Evolutionary conservation across 2,888 invertebrate genomes (phyloP), one percentile per base, ranked within the genome.

Genomic region (Incurvaria masculella): DNA sequence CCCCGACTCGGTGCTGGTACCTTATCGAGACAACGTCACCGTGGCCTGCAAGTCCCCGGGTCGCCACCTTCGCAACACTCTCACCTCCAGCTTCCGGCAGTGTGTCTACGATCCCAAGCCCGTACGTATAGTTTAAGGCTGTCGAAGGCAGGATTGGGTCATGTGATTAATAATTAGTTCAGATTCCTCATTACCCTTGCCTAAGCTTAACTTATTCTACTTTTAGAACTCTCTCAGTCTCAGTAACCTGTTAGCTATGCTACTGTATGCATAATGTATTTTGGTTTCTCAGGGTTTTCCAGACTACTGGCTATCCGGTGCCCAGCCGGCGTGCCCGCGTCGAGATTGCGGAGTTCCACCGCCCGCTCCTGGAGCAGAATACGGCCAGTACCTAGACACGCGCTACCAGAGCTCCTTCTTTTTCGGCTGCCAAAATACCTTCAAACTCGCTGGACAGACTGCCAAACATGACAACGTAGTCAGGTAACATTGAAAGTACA

Each of bases 361-460:
- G 67, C 88, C 93, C 43, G 93, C 95, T 14, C 91, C 96, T 8
- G 97, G 97, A 20, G 95, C 96, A 1, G 94, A 93, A 66, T 97
- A 96, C 61, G 94, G 95, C 1, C 87, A 90, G 67, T 89, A 87
- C 60, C 78, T 85, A 14, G 94, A 95, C 62, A 94, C 95, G 0
- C 89, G 88, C 69, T 95, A 88, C 62, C 94, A 95, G 69, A 92
- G 95, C 27, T 93, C 91, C 2, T 95, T 97, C 79, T 94, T 91
- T 80, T 97, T 97, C 64, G 94, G 95, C 27, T 97, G 97, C 61
- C 94, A 94, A 73, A 94, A 95, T 54, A 97, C 97, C 0, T 97
- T 97, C 64, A 94, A 94, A 63, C 78, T 95, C 16, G 94, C 93
- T 18, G 96, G 96, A 2, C 94, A 96, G 73, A 94, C 95, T 1